phyloP scores from a whole-genome alignment of 2,888 invertebrate species.

The Pollenia amentaria region DNA sequence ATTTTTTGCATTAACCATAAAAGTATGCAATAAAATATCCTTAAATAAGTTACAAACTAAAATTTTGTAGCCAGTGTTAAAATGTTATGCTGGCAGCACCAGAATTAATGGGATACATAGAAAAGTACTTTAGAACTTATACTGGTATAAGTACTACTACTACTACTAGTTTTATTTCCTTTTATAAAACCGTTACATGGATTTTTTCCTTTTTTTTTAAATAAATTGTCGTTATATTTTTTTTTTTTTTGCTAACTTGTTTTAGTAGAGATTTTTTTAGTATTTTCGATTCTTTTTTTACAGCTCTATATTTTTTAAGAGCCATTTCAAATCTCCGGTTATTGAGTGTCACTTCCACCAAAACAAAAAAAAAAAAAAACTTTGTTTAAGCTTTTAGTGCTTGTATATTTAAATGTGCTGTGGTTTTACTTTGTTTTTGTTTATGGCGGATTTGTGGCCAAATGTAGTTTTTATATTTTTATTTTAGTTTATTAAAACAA shows the following conservation, averaged over 20 bases:
- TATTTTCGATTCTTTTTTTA: background rate
- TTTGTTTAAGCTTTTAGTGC: conserved; percentile 53
- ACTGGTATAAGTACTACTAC: background rate
- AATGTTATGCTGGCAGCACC: background rate
- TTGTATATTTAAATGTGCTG: conserved; percentile 40
- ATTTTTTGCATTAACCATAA: too few species aligned
- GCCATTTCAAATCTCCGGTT: conserved; percentile 65
- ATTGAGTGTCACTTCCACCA: conserved; percentile 63
- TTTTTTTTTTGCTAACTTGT: background rate
- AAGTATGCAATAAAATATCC: too few species aligned
- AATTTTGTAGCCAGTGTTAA: background rate
- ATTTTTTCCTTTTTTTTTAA: conserved; percentile 52
- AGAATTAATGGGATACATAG: background rate
- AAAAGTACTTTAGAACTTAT: too few species aligned
- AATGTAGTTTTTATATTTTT: conserved; percentile 15
- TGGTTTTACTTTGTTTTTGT: conserved; percentile 62
- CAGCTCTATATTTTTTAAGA: conserved; percentile 34
- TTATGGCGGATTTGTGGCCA: conserved; percentile 66
- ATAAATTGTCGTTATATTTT: background rate
- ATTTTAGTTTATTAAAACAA: conserved; percentile 15
- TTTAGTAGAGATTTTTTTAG: too few species aligned
- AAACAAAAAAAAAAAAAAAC: background rate
- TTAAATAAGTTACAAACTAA: background rate
- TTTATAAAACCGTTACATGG: conserved; percentile 18
- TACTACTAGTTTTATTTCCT: conserved; percentile 20